Conservation (phyloP, 2,797 vertebrate genomes). For the Cynopterus sphinx region DNA sequence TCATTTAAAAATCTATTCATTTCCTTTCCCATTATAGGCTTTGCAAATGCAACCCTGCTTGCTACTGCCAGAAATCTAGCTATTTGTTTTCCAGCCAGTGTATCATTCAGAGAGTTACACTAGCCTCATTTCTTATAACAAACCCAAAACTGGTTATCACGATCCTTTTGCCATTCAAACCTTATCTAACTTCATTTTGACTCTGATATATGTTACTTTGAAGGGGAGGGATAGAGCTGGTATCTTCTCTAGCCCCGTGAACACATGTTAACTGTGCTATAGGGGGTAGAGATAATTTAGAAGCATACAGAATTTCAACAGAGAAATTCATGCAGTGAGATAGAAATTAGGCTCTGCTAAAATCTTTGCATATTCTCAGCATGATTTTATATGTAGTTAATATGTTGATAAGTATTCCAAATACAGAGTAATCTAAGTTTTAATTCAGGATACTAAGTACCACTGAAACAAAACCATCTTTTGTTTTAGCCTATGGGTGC, state of each 20-base stretch:
- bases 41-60: not conserved
- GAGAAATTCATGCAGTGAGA: not conserved
- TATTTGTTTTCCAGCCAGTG: constrained; percentile 9
- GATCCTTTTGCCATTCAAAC: not conserved
- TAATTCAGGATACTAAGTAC: constrained; percentile 40
- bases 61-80: not conserved
- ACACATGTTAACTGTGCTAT: not conserved
- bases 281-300: not conserved
- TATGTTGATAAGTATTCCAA: constrained; percentile 35
- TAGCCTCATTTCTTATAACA: constrained; percentile 20
- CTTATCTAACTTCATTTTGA: constrained; percentile 16
- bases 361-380: constrained; percentile 34
- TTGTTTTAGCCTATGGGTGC: not conserved
- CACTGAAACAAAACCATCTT: not conserved
- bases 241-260: not conserved
- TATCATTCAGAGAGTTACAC: not conserved
- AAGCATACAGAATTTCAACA: constrained; percentile 15
- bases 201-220: not conserved
- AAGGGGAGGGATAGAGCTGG: not conserved
- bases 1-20: constrained; percentile 50
- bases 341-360: constrained; percentile 46
- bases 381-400: constrained; percentile 28
- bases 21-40: not conserved
- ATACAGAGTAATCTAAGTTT: not conserved
- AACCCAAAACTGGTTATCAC: not conserved